Conservation (phyloP, 2,797 vertebrate species). For the Galago senegalensis region DNA sequence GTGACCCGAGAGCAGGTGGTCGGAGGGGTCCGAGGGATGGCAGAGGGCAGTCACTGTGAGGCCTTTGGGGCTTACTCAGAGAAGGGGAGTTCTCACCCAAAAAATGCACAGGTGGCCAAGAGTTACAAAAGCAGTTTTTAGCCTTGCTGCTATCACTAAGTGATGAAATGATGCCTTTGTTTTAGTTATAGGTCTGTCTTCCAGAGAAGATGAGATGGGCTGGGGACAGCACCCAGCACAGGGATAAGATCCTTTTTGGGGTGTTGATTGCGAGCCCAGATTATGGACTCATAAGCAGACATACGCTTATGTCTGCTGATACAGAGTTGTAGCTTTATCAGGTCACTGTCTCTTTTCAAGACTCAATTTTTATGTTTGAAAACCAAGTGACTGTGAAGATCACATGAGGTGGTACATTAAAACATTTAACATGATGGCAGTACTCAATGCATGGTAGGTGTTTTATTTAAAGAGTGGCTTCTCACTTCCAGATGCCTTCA, state of each 20-base stretch:
- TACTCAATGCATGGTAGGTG: not conserved
- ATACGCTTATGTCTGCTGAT: fast-evolving
- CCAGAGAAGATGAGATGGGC: not conserved
- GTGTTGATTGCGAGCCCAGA: not conserved
- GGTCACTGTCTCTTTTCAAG: not conserved
- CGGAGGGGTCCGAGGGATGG: not conserved
- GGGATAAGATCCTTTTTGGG: not conserved
- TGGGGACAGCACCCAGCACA: fast-evolving
- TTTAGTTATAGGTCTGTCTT: not conserved
- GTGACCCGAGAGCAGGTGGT: fast-evolving
- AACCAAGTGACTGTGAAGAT: not conserved
- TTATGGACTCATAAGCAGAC: too few relatives aligned
- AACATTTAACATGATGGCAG: not conserved
- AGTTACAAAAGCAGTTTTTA: not conserved
- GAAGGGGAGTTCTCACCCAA: not conserved
- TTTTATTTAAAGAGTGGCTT: not conserved
- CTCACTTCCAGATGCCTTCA: not conserved
- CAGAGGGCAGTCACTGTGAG: fast-evolving
- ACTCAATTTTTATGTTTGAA: not conserved
- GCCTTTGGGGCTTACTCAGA: too few relatives aligned
- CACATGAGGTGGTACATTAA: not conserved
- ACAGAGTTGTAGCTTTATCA: fast-evolving
- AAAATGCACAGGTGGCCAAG: not conserved
- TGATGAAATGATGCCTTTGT: not conserved
- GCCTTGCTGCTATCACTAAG: not conserved